Base-by-base conservation (phyloP, 2,888 invertebrate species). In the Gibbula magus region DNA sequence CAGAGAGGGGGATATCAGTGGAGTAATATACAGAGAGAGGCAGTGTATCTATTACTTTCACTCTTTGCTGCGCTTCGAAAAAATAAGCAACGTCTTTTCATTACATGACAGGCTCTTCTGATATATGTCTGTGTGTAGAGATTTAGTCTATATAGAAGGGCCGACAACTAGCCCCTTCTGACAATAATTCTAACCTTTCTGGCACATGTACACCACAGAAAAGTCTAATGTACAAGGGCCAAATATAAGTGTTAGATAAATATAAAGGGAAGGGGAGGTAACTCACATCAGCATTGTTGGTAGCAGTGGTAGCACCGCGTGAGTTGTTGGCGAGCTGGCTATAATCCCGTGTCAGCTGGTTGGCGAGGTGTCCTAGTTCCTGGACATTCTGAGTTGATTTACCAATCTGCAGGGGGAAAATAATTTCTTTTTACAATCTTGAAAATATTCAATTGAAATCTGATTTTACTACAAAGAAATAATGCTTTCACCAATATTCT, bases 251-350 rank as follows among this genome's bases (percentile, higher is more conserved):
- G 18, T 10, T 18, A 52, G 18, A 13, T 52, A 16, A 52, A 13
- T 52, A 52, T 18, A 80, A 29, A 35, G 3, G 2, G 45, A 10
- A 45, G 45, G 45, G 45, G 18, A 8, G 7, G 22, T 25, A 13
- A 79, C 86, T 86, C 86, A 94, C 96, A 90, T 99, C 98, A 0
- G 96, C 95, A 89, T 96, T 97, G n/a, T 96, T 95, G 16, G 97
- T 96, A 32, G 97, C 96, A 22, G 96, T 96, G n/a, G 97, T 96
- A 0, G 99, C 99, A 0, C 98, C 98, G 16, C 96, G 95, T 18
- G 97, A 96, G 93, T 99, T 98, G 82, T 95, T 95, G 0, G 98
- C 97, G 18, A 99, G 94, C 87, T 96, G 96, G 20, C 95, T 95
- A 93, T 97, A 99, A 89, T 96, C 96, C 88, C 96, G 95, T 0